Percentiles rank a stretch among this genome's conserved stretches.
These are phyloP conservation scores for Collichthys lucidus DNA, from an alignment of 2,113 vertebrate species.

Conservation along the genomic window DNA sequence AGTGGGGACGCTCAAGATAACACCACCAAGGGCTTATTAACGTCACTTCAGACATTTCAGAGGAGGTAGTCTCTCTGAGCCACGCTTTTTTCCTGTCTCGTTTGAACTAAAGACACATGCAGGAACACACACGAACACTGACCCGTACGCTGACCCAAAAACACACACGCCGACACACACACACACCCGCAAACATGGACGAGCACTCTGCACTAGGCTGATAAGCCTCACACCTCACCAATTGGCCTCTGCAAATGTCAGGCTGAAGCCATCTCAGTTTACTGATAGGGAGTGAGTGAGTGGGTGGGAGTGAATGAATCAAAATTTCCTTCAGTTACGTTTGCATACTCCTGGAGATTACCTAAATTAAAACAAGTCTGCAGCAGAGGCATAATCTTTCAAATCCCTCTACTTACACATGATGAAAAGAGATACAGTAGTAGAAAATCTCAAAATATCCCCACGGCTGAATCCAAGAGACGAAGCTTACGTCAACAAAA, in stretches of 20 bases:
- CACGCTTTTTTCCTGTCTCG: constrained; percentile 43
- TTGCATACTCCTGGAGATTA: constrained; percentile 54
- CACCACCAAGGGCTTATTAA: constrained; percentile 74
- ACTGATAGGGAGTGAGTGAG: constrained; percentile 53
- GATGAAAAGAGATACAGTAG: constrained; percentile 50
- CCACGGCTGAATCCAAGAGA: constrained; percentile 39
- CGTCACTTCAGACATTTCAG: constrained; percentile 66
- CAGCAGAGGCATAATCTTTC: constrained; percentile 48
- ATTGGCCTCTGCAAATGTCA: constrained; percentile 77
- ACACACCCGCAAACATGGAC: constrained; percentile 6
- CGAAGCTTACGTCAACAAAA: constrained; percentile 58
- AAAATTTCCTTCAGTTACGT: constrained; percentile 57
- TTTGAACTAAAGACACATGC: constrained; percentile 38
- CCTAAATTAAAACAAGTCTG: constrained; percentile 67
- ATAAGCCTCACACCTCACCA: constrained; percentile 71
- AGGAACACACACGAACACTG: constrained; percentile 22
- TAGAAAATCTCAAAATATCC: constrained; percentile 50
- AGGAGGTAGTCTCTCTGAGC: constrained; percentile 29
- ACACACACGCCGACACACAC: constrained; percentile 2
- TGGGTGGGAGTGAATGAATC: constrained; percentile 49
- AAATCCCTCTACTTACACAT: constrained; percentile 59
- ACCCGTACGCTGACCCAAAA: constrained; percentile 25
- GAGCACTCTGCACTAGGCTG: constrained; percentile 62
- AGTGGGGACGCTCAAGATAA: constrained; percentile 70
- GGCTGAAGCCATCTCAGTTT: constrained; percentile 53